These are phyloP conservation scores for Drosophila novamexicana DNA, from an alignment of 1,140 invertebrate genomes.

Conservation along the genomic window DNA sequence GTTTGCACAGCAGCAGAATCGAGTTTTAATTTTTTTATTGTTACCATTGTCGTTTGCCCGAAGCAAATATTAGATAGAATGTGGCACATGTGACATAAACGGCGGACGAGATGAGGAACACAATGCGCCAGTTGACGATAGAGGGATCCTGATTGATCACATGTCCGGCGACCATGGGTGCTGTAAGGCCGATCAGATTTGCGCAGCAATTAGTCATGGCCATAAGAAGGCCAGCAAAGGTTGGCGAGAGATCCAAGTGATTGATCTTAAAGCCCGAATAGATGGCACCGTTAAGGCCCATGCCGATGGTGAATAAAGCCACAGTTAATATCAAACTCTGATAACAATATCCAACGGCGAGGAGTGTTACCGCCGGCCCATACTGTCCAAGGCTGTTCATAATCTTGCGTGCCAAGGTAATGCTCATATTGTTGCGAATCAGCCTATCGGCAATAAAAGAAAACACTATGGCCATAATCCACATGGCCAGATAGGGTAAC, in stretches of 20 bases:
- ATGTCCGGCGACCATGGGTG: constrained; percentile 92
- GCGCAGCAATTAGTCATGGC: constrained; percentile 96
- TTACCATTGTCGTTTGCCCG: constrained; percentile 88
- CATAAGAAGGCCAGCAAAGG: constrained; percentile 96
- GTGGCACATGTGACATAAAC: constrained; percentile 90
- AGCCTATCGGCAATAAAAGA: constrained; percentile 93
- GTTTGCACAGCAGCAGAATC: background rate
- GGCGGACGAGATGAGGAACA: constrained; percentile 91
- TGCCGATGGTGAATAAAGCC: constrained; percentile 90
- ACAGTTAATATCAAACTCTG: constrained; percentile 87
- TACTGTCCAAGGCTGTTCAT: constrained; percentile 92
- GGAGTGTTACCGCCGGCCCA: constrained; percentile 89
- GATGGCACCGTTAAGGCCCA: constrained; percentile 92
- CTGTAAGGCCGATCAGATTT: constrained; percentile 94
- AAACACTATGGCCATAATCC: constrained; percentile 92
- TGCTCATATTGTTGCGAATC: constrained; percentile 88
- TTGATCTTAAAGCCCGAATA: constrained; percentile 95
- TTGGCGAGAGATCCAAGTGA: constrained; percentile 95
- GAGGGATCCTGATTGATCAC: constrained; percentile 89
- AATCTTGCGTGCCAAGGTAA: constrained; percentile 91
- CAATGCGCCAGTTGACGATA: constrained; percentile 91
- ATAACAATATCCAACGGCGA: constrained; percentile 86
- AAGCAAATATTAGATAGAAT: constrained; percentile 91
- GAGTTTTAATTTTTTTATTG: no score
- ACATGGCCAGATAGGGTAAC: constrained; percentile 94